A percentile compares a stretch with the other conserved stretches of the same genome.
Evolutionary conservation across 2,888 invertebrate genomes (phyloP).

Genomic region (Eupsilia transversa): DNA sequence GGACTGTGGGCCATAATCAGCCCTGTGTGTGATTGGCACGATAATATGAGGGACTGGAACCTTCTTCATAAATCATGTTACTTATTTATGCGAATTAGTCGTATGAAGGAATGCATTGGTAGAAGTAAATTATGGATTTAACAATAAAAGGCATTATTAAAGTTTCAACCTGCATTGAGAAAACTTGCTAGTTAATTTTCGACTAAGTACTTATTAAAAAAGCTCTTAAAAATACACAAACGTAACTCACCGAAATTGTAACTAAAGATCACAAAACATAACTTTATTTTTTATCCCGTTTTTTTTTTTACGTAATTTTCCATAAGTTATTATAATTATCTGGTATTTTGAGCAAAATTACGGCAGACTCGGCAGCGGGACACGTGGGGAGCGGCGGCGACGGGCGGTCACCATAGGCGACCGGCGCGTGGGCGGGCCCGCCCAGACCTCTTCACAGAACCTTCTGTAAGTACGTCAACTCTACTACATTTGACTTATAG

Average conservation of each 20-base stretch:
- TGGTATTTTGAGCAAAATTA: slow-evolving; percentile 33
- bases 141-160: neutral
- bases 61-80: slow-evolving; percentile 34
- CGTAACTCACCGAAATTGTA: neutral
- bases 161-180: neutral
- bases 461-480: slow-evolving; percentile 67
- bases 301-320: neutral
- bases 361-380: slow-evolving; percentile 55
- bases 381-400: slow-evolving; percentile 73
- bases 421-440: slow-evolving; percentile 80
- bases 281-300: neutral
- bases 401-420: slow-evolving; percentile 84
- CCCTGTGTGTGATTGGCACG: slow-evolving; percentile 46
- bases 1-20: slow-evolving; percentile 46
- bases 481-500: slow-evolving; percentile 56
- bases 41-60: slow-evolving; percentile 53
- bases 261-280: neutral
- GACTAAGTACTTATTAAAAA: neutral
- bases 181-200: neutral
- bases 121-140: slow-evolving; percentile 19
- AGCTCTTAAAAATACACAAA: neutral
- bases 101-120: slow-evolving; percentile 16
- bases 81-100: slow-evolving; percentile 38
- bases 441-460: slow-evolving; percentile 66
- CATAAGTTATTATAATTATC: slow-evolving; percentile 1